Conservation (phyloP, 2,888 invertebrate species). For the Synanthedon tipuliformis region DNA sequence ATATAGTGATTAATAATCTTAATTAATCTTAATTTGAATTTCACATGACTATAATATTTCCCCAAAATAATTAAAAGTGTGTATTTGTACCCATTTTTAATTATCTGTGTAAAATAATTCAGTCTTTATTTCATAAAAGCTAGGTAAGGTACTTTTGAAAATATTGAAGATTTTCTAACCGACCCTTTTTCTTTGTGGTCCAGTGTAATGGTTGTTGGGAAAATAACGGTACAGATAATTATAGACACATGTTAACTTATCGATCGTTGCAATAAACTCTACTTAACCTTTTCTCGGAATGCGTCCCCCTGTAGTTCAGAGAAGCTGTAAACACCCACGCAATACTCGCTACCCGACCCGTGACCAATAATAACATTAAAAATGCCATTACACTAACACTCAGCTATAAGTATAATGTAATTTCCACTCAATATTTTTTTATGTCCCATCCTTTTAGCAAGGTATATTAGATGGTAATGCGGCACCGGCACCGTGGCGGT, state of each 20-base stretch:
- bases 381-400: neutral
- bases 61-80: too few relatives aligned
- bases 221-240: neutral
- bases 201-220: too few relatives aligned
- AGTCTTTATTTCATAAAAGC: too few relatives aligned
- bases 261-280: constrained; percentile 22
- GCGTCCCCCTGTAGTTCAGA: constrained; percentile 12
- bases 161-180: too few relatives aligned
- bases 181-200: too few relatives aligned
- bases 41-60: too few relatives aligned
- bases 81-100: too few relatives aligned
- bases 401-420: constrained; percentile 12
- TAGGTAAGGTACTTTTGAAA: too few relatives aligned
- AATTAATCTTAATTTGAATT: too few relatives aligned
- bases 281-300: constrained; percentile 39
- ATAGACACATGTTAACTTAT: neutral
- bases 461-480: constrained; percentile 9
- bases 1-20: too few relatives aligned
- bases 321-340: constrained; percentile 20
- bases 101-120: too few relatives aligned
- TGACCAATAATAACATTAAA: constrained; percentile 6
- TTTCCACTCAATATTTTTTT: constrained; percentile 15
- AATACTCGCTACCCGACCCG: constrained; percentile 4
- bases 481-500: constrained; percentile 9
- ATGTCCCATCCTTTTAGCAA: constrained; percentile 20